phyloP scores from a whole-genome alignment of 64 coral and sea anemone species.

The Astreopora myriophthalma region DNA sequence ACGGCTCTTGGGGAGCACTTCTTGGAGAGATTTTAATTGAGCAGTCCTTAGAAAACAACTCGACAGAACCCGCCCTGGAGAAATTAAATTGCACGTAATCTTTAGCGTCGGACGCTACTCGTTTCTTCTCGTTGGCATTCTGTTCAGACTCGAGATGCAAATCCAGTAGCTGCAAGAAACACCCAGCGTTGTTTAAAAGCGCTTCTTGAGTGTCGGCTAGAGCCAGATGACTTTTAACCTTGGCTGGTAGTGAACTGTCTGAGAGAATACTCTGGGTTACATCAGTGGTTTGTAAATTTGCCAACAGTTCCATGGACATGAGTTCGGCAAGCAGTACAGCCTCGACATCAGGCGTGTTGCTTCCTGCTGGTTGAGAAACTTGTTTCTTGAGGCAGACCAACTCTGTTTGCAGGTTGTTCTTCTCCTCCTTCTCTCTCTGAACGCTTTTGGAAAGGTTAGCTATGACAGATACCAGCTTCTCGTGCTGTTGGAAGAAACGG shows the following conservation, averaged over 20 bases:
- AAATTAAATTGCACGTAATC: constrained; percentile 34
- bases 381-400: constrained; percentile 82
- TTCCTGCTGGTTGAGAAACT: constrained; percentile 72
- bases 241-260: constrained; percentile 44
- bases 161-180: constrained; percentile 53
- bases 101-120: not conserved
- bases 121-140: not conserved
- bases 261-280: constrained; percentile 18
- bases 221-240: constrained; percentile 49
- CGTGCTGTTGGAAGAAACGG: constrained; percentile 49
- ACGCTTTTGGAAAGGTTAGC: constrained; percentile 92
- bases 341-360: constrained; percentile 76
- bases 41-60: constrained; percentile 50
- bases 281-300: constrained; percentile 62
- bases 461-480: constrained; percentile 89
- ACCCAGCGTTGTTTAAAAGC: constrained; percentile 53
- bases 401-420: constrained; percentile 80
- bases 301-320: constrained; percentile 86
- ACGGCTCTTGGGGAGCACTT: constrained; percentile 6
- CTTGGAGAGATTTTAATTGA: constrained; percentile 39
- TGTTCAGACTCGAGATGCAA: constrained; percentile 27
- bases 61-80: constrained; percentile 14
- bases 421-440: constrained; percentile 92
- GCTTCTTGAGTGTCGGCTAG: constrained; percentile 45
- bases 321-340: constrained; percentile 83